Base-by-base conservation (phyloP, 1,140 invertebrate species). In the Eumaeus atala region DNA sequence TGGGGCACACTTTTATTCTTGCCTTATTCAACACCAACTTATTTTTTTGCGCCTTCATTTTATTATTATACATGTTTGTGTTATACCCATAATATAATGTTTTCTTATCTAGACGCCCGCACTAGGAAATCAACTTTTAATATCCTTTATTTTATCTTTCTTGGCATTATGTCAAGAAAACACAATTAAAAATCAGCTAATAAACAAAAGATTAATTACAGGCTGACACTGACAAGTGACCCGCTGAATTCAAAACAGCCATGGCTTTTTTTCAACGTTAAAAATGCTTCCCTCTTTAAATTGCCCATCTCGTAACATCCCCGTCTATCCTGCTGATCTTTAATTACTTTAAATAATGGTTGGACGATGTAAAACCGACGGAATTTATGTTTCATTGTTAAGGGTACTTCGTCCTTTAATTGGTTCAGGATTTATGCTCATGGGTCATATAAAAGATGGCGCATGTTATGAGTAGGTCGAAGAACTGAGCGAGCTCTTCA, bases 131-230 rank as follows among this genome's bases (percentile, higher is more conserved):
- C 2, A 28, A 28, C 21, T 28, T 28, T 28, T 28, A 28, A 28
- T 6, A 6, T 28, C 21, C 21, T 28, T 28, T 28, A 2, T 6
- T 28, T 28, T 28, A 28, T 28, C 21, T 28, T 28, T 28, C 21
- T 28, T 28, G 21, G 21, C 21, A 6, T 28, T 3, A 6, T 6
- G 21, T 28, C 21, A 28, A 28, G 21, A 28, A 28, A 28, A 28
- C 21, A 16, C 40, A 14, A 44, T 44, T 44, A 44, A 44, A 37
- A 17, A 14, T 17, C 14, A 17, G 40, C 40, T 44, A 16, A 44
- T 44, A 44, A 44, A 44, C 40, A 44, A 44, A 44, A 44, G 40
- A 16, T 44, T 44, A 44, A 44, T 44, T 14, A 44, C 40, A 2
- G 9, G 1, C 40, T 16, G 12, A 44, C 40, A 44, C 16, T 9